Evolutionary conservation across 2,797 vertebrate genomes (phyloP).

Genomic region (Bovichtus variegatus): DNA sequence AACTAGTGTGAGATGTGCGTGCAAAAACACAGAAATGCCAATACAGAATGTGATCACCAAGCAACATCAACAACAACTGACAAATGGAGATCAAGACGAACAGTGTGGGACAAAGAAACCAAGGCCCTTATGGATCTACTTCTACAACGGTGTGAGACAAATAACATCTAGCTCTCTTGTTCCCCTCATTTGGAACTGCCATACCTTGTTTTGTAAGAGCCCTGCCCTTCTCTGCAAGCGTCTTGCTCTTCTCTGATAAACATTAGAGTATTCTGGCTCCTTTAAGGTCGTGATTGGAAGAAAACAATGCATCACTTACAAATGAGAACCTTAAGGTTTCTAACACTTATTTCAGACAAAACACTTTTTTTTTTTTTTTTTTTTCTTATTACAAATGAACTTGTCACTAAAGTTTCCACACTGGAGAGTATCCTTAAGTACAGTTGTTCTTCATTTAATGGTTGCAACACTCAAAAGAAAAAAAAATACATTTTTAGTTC

Average conservation of each 20-base stretch:
- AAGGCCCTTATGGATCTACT: constrained; percentile 86
- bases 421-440: constrained; percentile 3
- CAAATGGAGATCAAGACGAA: constrained; percentile 67
- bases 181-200: constrained; percentile 61
- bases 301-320: constrained; percentile 85
- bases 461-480: constrained; percentile 20
- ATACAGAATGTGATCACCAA: constrained; percentile 74
- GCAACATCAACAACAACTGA: constrained; percentile 64
- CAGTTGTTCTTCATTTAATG: constrained; percentile 10
- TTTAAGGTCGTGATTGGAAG: constrained; percentile 85
- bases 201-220: constrained; percentile 90
- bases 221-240: constrained; percentile 90
- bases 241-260: constrained; percentile 90
- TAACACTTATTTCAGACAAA: constrained; percentile 48
- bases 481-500: constrained; percentile 39
- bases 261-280: constrained; percentile 91
- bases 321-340: constrained; percentile 45
- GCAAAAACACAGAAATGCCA: constrained; percentile 81
- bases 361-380: constrained; percentile 18
- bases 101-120: constrained; percentile 59
- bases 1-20: constrained; percentile 93
- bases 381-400: constrained; percentile 12
- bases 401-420: constrained; percentile 2
- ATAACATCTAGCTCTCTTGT: constrained; percentile 71
- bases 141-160: constrained; percentile 74